Evolutionary conservation across 1,140 invertebrate genomes (phyloP).

Genomic region (Leptopilina boulardi): DNA sequence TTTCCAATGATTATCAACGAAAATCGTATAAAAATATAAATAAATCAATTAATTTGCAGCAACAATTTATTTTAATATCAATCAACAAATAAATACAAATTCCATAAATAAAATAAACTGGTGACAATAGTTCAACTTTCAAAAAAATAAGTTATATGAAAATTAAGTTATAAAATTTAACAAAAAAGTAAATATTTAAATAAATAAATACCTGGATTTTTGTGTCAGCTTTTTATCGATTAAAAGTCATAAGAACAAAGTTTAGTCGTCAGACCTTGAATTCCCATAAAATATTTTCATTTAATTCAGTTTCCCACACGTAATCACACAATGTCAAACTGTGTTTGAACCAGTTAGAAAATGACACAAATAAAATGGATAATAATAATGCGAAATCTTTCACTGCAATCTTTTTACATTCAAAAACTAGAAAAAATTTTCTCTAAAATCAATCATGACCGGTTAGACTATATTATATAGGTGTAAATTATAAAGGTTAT

Average conservation of each 20-base stretch:
- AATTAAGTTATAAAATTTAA: too few relatives aligned
- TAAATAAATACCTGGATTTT: not conserved
- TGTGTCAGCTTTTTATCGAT: not conserved
- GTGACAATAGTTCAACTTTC: too few relatives aligned
- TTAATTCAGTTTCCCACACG: not conserved
- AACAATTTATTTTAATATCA: too few relatives aligned
- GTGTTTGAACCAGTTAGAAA: not conserved
- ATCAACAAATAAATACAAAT: too few relatives aligned
- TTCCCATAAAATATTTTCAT: not conserved
- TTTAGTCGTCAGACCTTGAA: not conserved
- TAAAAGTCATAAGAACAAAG: conserved; percentile 26
- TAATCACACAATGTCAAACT: not conserved
- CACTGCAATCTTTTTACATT: not conserved
- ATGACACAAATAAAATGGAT: not conserved
- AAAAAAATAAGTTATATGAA: not conserved
- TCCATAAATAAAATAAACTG: too few relatives aligned
- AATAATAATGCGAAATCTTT: not conserved
- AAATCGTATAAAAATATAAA: too few relatives aligned
- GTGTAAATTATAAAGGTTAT: not conserved
- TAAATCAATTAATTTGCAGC: too few relatives aligned
- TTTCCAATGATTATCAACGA: too few relatives aligned
- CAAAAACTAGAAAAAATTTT: not conserved
- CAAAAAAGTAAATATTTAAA: not conserved
- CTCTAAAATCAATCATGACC: not conserved
- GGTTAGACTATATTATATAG: not conserved